A percentile compares a stretch with the other conserved stretches of the same genome.
phyloP scores from a whole-genome alignment of 2,888 invertebrate genomes.

The Mylabris sibirica region DNA sequence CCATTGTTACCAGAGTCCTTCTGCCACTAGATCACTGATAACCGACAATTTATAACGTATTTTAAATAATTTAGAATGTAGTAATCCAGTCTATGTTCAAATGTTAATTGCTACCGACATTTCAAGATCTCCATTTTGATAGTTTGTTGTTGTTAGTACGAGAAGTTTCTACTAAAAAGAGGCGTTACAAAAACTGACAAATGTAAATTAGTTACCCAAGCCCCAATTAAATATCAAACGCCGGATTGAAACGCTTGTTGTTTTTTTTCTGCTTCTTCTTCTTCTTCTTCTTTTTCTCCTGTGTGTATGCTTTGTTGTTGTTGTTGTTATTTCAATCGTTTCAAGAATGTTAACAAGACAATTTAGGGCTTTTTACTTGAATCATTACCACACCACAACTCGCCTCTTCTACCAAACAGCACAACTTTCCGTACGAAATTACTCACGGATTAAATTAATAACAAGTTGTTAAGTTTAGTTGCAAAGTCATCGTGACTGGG shows the following conservation, averaged over 20 bases:
- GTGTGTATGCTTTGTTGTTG: too few species aligned
- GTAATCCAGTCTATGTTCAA: constrained; percentile 43
- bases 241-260: constrained; percentile 48
- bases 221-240: constrained; percentile 40
- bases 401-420: neutral
- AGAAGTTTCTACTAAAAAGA: constrained; percentile 22
- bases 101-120: constrained; percentile 50
- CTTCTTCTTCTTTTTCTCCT: constrained; percentile 7
- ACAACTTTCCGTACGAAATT: constrained; percentile 19
- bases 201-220: constrained; percentile 47
- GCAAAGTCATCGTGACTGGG: constrained; percentile 29
- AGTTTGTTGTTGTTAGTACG: constrained; percentile 39
- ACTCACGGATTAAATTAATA: constrained; percentile 35
- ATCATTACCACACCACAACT: constrained; percentile 12
- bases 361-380: constrained; percentile 24
- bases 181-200: constrained; percentile 47
- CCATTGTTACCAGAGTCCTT: constrained; percentile 49
- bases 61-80: constrained; percentile 52
- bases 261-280: constrained; percentile 27
- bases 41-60: constrained; percentile 52
- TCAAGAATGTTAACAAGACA: constrained; percentile 36
- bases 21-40: constrained; percentile 44
- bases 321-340: constrained; percentile 34
- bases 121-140: constrained; percentile 41
- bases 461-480: constrained; percentile 25